Evolutionary conservation across 2,797 vertebrate species (phyloP).

Genomic region (Chanos chanos): DNA sequence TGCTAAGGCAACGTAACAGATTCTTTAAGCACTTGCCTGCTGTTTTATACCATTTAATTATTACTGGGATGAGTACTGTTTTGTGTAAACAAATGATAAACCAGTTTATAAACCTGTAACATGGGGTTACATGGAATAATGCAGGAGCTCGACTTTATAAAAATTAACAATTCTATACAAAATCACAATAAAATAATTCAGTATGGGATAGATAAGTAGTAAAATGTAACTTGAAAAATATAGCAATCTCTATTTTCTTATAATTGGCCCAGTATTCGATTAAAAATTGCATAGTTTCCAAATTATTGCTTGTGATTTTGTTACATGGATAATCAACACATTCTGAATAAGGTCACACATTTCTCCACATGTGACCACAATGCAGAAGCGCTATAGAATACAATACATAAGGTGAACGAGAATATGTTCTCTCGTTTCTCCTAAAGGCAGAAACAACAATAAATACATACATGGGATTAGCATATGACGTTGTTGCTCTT

Average conservation of each 20-base stretch:
- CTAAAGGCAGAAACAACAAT: conserved; percentile 74
- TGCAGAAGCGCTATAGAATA: conserved; percentile 70
- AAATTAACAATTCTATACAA: conserved; percentile 91
- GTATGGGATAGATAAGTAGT: conserved; percentile 86
- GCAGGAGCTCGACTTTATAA: conserved; percentile 87
- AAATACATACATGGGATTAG: conserved; percentile 70
- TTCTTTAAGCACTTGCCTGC: conserved; percentile 82
- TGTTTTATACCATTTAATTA: conserved; percentile 80
- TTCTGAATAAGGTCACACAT: conserved; percentile 65
- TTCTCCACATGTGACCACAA: conserved; percentile 58
- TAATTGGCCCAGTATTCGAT: conserved; percentile 83
- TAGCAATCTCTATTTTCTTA: conserved; percentile 78
- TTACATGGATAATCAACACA: conserved; percentile 75
- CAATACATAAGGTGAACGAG: conserved; percentile 69
- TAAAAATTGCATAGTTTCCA: conserved; percentile 95
- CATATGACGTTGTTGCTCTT: conserved; percentile 65
- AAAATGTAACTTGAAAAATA: conserved; percentile 91
- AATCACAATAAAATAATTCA: conserved; percentile 91
- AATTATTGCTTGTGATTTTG: conserved; percentile 90
- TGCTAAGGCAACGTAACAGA: conserved; percentile 84
- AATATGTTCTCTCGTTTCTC: conserved; percentile 64
- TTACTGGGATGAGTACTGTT: conserved; percentile 66
- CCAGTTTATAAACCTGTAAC: conserved; percentile 83
- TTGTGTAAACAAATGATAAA: conserved; percentile 83
- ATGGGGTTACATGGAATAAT: conserved; percentile 82